phyloP scores from a whole-genome alignment of 2,113 vertebrate species.

The Okapia johnstoni region DNA sequence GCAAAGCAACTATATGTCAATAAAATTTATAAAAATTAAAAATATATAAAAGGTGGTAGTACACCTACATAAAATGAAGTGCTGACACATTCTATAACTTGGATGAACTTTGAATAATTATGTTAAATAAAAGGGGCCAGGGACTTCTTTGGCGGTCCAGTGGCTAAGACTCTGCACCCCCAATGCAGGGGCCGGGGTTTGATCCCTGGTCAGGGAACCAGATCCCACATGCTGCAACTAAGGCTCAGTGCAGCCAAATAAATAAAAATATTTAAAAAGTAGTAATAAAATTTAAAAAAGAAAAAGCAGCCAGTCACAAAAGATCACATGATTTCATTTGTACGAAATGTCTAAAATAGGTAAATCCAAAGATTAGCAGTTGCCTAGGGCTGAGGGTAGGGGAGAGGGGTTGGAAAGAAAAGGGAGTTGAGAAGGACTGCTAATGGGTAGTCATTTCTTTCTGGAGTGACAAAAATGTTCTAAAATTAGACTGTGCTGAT shows the following conservation, averaged over 20 bases:
- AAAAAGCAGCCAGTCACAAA: background rate
- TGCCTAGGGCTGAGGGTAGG: background rate
- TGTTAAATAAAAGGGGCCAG: background rate
- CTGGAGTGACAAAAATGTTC: background rate
- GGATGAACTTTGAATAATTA: background rate
- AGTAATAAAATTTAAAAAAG: background rate
- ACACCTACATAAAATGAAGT: background rate
- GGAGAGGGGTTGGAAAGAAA: background rate
- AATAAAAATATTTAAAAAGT: background rate
- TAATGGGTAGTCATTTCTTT: background rate
- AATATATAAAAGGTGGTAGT: background rate
- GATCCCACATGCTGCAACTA: background rate
- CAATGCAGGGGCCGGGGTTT: rapidly evolving
- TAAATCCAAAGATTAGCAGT: background rate
- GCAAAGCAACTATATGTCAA: background rate
- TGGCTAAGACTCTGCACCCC: background rate
- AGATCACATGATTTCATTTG: background rate
- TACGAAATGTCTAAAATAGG: background rate
- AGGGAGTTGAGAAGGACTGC: background rate
- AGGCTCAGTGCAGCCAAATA: background rate
- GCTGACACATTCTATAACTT: background rate
- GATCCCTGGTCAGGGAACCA: background rate
- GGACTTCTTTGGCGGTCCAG: background rate
- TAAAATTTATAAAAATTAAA: background rate
- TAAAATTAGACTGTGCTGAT: background rate